A percentile compares a stretch with the other conserved stretches of the same genome.
Conservation (phyloP, 1,140 invertebrate species). For the Drosophila arawakana region DNA sequence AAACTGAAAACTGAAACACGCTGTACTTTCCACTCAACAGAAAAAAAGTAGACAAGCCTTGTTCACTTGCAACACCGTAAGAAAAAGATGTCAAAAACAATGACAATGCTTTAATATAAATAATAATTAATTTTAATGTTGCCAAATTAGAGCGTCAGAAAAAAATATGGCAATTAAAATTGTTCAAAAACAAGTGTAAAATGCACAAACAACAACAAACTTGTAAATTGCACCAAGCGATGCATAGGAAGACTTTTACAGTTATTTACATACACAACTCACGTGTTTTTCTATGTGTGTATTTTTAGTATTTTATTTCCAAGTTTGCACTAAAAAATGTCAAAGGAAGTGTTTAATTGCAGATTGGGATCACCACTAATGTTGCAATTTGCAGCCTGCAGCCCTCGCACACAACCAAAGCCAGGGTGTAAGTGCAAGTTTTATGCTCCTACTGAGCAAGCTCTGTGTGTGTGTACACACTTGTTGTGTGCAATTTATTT, state of each 20-base stretch:
- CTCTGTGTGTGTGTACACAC: not conserved
- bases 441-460: not conserved
- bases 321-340: conserved; percentile 8
- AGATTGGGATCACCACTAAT: not conserved
- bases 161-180: conserved; percentile 29
- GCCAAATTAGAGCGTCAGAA: conserved; percentile 46
- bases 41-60: not conserved
- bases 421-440: not conserved
- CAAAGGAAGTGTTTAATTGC: conserved; percentile 6
- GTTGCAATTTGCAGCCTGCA: not conserved
- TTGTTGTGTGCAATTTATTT: conserved; percentile 37
- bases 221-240: conserved; percentile 5
- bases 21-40: conserved; percentile 35
- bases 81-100: conserved; percentile 27
- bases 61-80: conserved; percentile 14
- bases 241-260: conserved; percentile 15
- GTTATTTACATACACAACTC: not conserved
- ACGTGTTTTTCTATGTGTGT: not conserved
- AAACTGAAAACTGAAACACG: conserved; percentile 25
- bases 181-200: conserved; percentile 10
- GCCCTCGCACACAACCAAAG: not conserved
- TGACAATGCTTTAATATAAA: conserved; percentile 31
- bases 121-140: conserved; percentile 52
- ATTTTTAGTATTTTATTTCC: not conserved
- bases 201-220: conserved; percentile 7